Conservation (phyloP, 2,888 invertebrate genomes). For the Ischnus inquisitorius region DNA sequence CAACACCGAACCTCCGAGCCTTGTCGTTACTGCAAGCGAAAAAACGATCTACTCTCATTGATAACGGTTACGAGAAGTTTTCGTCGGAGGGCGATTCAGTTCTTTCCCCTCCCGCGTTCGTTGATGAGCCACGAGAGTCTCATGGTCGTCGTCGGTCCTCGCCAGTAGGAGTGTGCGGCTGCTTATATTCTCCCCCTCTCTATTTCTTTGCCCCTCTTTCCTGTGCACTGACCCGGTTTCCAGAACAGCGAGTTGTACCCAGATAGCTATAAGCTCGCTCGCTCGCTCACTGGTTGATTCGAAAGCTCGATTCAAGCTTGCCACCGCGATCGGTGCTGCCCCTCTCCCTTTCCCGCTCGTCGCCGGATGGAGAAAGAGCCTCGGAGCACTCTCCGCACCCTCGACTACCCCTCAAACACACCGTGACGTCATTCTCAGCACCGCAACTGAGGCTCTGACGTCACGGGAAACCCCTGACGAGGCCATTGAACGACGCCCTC, state of each 20-base stretch:
- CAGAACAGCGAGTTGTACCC: slow-evolving; percentile 44
- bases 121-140: slow-evolving; percentile 42
- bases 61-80: slow-evolving; percentile 49
- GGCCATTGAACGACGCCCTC: slow-evolving; percentile 61
- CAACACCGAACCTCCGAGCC: slow-evolving; percentile 2
- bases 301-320: slow-evolving; percentile 39
- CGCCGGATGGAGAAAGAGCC: neutral
- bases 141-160: slow-evolving; percentile 32
- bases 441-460: slow-evolving; percentile 50
- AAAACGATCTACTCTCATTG: slow-evolving; percentile 41
- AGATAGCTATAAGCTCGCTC: slow-evolving; percentile 35
- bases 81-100: neutral
- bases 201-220: neutral
- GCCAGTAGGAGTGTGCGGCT: slow-evolving; percentile 30
- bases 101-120: neutral
- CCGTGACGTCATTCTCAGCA: slow-evolving; percentile 62
- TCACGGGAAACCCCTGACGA: slow-evolving; percentile 57
- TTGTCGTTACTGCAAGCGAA: slow-evolving; percentile 45
- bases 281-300: slow-evolving; percentile 28
- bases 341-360: neutral
- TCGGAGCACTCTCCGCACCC: slow-evolving; percentile 27
- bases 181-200: slow-evolving; percentile 1
- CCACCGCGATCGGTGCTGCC: neutral
- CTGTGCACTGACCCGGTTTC: slow-evolving; percentile 78
- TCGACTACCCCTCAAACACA: slow-evolving; percentile 23